A percentile compares a stretch with the other conserved stretches of the same genome.
These are phyloP conservation scores for Colossoma macropomum DNA, from an alignment of 2,113 vertebrate genomes.

Conservation along the genomic window DNA sequence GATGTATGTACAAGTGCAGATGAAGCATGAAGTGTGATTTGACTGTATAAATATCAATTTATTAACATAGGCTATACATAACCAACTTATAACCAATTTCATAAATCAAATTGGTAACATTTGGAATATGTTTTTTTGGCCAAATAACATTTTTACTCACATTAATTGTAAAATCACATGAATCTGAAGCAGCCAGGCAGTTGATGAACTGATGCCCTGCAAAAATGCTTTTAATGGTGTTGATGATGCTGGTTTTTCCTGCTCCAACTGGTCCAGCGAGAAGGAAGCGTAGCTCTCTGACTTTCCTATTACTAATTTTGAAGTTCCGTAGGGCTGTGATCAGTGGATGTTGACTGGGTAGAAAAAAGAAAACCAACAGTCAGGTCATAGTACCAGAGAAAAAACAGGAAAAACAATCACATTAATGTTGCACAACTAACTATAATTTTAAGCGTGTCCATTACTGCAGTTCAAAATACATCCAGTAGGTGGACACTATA, in stretches of 20 bases:
- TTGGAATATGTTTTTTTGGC: not conserved
- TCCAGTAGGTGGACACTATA: too few species aligned
- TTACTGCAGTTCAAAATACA: too few species aligned
- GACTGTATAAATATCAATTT: too few species aligned
- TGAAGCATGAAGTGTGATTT: too few species aligned
- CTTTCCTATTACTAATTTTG: not conserved
- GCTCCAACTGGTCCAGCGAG: conserved; percentile 30
- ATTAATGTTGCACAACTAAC: too few species aligned
- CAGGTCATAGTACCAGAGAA: not conserved
- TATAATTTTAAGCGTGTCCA: too few species aligned
- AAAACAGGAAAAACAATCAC: too few species aligned
- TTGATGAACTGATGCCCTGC: not conserved
- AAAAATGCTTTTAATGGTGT: too few species aligned
- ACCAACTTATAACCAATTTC: too few species aligned
- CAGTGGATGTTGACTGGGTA: not conserved
- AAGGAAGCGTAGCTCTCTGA: conserved; percentile 25
- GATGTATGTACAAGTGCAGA: too few species aligned
- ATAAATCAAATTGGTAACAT: too few species aligned
- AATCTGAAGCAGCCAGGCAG: not conserved
- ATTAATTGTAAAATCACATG: not conserved
- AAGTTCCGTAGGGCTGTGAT: not conserved
- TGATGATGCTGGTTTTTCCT: conserved; percentile 46
- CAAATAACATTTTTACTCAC: not conserved
- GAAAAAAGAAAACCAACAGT: not conserved
- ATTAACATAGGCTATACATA: too few species aligned